Evolutionary conservation across 2,797 vertebrate species (phyloP), one percentile per base, ranked within the genome.

Genomic region (Oryzias sinensis): DNA sequence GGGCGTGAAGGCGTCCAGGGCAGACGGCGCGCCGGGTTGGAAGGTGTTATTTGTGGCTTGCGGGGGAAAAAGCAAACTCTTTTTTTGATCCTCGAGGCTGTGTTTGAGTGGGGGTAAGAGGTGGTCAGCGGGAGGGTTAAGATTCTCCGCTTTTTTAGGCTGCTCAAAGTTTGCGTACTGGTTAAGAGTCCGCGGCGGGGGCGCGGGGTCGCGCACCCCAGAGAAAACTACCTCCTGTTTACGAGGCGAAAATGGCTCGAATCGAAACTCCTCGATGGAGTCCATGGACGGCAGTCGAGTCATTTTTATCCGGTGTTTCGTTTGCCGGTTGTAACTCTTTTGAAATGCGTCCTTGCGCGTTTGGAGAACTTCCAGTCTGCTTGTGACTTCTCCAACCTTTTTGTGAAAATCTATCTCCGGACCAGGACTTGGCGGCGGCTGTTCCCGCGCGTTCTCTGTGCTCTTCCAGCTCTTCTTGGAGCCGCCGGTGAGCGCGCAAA

Each of bases 191-290:
- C 68, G 55, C 2, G 62, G 46, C 22, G 73, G 70, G 15, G 75
- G 59, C 45, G 63, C 83, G 7, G 76, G 83, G 17, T 65, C 80
- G 1, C 76, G 59, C 22, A 76, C 43, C 8, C 29, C 44, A 2
- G 79, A 83, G 51, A 87, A 77, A 11, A 40, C 3, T 33, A 54
- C n/a, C 2, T 82, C 27, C 0, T 49, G 66, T 11, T 63, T 49
- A 11, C 68, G 55, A 0, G 56, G 33, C 16, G 50, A 62, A 14
- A 45, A 70, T 11, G 49, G 62, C 58, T 89, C 86, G 43, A 62
- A 70, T 3, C 88, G 82, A 48, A 78, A 72, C 75, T 91, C 90
- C 8, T 89, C 88, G 44, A 89, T 90, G 0, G 89, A 90, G 59
- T 84, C 87, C 86, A 92, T 91, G 1, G 86, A 85, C 1, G 75